Base-by-base conservation (phyloP, 2,797 vertebrate genomes). In the Cossypha caffra region DNA sequence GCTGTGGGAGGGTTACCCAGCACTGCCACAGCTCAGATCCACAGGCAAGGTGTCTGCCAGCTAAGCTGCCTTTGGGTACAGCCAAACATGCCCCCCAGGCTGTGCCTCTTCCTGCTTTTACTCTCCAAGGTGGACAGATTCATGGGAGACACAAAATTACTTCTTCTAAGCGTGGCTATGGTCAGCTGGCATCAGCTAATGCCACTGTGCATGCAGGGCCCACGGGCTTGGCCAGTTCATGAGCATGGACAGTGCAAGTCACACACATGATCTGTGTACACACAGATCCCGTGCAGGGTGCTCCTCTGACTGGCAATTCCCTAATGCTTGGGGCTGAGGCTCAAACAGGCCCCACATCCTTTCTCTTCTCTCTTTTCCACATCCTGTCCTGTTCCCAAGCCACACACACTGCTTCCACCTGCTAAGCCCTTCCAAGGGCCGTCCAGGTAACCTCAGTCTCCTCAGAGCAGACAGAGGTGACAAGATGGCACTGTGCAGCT, bases 231-330 rank as follows among this genome's bases (percentile, higher is more conserved):
- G 29, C 31, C 67, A 47, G 59, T 2, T 82, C 31, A 51, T 26
- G 33, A 67, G 47, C 21, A 14, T 31, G 55, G 55, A 40, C 7
- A 24, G 31, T 10, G 29, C 9, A 69, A 80, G 45, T 23, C 28
- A 76, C 0, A 0, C 7, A 57, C 16, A 5, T 1, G 10, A 50
- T 17, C 43, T 19, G 11, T 0, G 4, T 10, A 40, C 1, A 31
- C 33, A 9, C 0, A 52, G 52, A 26, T 68, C 37, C 15, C 62
- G 43, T 29, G 13, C 50, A 84, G 66, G 51, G 51, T 75, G 28
- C 43, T 79, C 37, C 51, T 74, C 63, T 4, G 1, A 33, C 35
- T 15, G 38, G 55, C 8, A 64, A n/a, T 38, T 48, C 55, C n/a
- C 17, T 47, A 33, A 40, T 12, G 10, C 8, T 33, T 62, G n/a